Evolutionary conservation across 2,113 vertebrate species (phyloP), one percentile per base, ranked within the genome.

Genomic region (Microtus richardsoni): DNA sequence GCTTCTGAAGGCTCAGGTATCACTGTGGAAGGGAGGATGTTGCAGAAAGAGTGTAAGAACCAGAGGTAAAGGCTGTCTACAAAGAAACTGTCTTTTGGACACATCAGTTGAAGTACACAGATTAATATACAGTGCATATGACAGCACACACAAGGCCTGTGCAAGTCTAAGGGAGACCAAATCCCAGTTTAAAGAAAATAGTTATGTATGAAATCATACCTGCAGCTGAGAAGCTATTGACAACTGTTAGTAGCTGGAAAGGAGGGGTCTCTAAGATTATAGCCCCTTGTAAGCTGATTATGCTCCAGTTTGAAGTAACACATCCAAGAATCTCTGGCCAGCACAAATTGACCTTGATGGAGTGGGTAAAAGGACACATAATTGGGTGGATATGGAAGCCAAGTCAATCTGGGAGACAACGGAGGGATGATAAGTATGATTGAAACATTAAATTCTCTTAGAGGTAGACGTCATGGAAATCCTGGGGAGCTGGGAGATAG

Each of bases 401-500:
- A 14, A 33, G 26, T 77, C 26, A 44, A 77, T 28, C 24, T 77
- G 44, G 41, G 41, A 44, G 24, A 75, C 73, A 28, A 12, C 13
- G 12, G 47, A 36, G 30, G 30, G 8, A 79, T 47, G 16, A 33
- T 21, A 16, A 79, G 52, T 36, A 19, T 77, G 28, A 79, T 21
- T 49, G 21, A 52, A 79, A 33, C 13, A 36, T 52, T 17, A 52
- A 79, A 52, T 36, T 52, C 36, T 14, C 19, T 58, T n/a, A 58
- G 5, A n/a, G 5, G 10, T 5, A 58, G 2, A 58, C 8, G 11
- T 26, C 16, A 33, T 16, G 2, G 1, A 19, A 54, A 5, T 21
- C 52, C 52, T 39, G 52, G 10, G 10, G 21, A 24, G 36, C 22
- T 39, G 11, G 33, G 24, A 4, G 7, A 36, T 7, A 58, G 24